These are phyloP conservation scores for Lithophane ornitopus DNA, from an alignment of 2,888 invertebrate genomes.

Conservation along the genomic window DNA sequence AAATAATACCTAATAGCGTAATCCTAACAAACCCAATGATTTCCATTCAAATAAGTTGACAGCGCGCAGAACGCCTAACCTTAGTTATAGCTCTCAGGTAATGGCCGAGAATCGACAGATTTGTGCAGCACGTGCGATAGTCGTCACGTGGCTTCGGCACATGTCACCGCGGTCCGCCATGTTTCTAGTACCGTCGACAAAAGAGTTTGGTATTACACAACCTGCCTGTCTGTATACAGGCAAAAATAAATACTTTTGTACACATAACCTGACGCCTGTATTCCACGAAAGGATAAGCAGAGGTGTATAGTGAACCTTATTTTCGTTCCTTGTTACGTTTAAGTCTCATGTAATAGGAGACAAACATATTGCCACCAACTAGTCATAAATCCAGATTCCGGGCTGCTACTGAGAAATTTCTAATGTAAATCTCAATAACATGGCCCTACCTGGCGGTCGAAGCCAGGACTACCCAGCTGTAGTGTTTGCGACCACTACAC, in stretches of 20 bases:
- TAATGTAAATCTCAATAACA: background rate
- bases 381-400: background rate
- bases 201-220: slow-evolving; percentile 13
- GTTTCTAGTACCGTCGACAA: slow-evolving; percentile 62
- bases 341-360: background rate
- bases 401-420: background rate
- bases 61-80: slow-evolving; percentile 43
- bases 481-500: background rate
- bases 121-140: slow-evolving; percentile 70
- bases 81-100: slow-evolving; percentile 58
- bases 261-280: no score
- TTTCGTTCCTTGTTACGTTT: background rate
- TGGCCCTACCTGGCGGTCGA: background rate
- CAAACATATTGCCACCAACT: background rate
- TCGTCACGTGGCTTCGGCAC: slow-evolving; percentile 72
- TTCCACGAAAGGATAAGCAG: background rate
- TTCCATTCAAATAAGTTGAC: slow-evolving; percentile 36
- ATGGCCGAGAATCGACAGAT: slow-evolving; percentile 69
- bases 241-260: background rate
- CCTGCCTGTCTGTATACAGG: background rate
- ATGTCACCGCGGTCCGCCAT: slow-evolving; percentile 70
- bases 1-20: background rate
- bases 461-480: background rate
- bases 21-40: slow-evolving; percentile 10
- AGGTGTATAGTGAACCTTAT: background rate